Conservation (phyloP, 2,113 vertebrate species). For the Paratilapia polleni region DNA sequence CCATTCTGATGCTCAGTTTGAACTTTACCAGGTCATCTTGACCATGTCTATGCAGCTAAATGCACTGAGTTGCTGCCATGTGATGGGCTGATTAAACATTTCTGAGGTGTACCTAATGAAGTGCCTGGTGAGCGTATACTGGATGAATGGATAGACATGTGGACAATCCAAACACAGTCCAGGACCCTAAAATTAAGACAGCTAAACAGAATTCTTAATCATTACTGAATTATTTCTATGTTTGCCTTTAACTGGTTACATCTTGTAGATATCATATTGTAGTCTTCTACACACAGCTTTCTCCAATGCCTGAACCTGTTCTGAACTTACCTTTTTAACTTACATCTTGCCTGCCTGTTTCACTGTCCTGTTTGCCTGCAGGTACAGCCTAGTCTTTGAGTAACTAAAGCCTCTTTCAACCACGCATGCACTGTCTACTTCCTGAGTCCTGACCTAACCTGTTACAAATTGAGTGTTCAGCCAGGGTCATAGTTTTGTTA, state of each 20-base stretch:
- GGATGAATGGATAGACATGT: too few relatives aligned
- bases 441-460: not conserved
- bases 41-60: not conserved
- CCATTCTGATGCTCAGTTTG: too few relatives aligned
- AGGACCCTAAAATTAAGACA: too few relatives aligned
- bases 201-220: not conserved
- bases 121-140: too few relatives aligned
- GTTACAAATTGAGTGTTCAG: not conserved
- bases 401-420: conserved; percentile 4
- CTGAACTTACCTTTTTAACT: not conserved
- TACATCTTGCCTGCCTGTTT: not conserved
- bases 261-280: not conserved
- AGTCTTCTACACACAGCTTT: not conserved
- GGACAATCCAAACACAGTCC: too few relatives aligned
- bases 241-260: not conserved
- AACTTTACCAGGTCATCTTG: not conserved
- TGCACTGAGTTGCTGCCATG: not conserved
- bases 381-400: not conserved
- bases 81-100: not conserved
- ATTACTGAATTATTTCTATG: not conserved
- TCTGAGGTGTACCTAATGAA: too few relatives aligned
- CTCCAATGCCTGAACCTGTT: not conserved
- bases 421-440: not conserved
- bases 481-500: not conserved
- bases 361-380: not conserved